Conservation (phyloP, 2,888 invertebrate species). For the Orchestes rusci region DNA sequence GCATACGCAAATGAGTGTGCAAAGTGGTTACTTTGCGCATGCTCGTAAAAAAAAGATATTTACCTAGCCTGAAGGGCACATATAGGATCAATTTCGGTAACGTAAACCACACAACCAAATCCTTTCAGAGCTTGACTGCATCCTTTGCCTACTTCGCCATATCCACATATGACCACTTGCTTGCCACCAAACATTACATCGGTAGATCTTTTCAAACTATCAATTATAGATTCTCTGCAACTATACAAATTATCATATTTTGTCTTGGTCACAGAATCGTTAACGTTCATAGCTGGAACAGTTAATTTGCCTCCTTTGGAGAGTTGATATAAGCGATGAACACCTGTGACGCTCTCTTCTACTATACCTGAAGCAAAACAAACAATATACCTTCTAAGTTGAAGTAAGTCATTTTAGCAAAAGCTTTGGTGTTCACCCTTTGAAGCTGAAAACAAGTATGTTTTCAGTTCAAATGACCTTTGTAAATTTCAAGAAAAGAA, state of each 20-base stretch:
- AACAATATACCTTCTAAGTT: background rate
- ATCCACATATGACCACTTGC: conserved; percentile 92
- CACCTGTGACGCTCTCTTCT: conserved; percentile 97
- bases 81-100: conserved; percentile 96
- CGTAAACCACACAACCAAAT: conserved; percentile 85
- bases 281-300: conserved; percentile 97
- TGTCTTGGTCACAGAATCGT: conserved; percentile 96
- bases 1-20: no score
- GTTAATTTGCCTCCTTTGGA: conserved; percentile 90
- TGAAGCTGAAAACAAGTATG: no score
- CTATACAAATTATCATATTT: conserved; percentile 97
- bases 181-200: conserved; percentile 98
- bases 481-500: no score
- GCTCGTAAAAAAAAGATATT: no score
- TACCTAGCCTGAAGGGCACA: conserved; percentile 93
- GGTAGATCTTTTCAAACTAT: conserved; percentile 77
- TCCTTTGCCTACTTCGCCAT: conserved; percentile 96
- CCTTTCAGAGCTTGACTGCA: conserved; percentile 94
- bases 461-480: no score
- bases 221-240: conserved; percentile 86
- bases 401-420: no score
- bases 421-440: no score
- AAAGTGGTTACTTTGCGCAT: no score
- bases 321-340: conserved; percentile 90
- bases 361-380: conserved; percentile 67